Evolutionary conservation across 2,797 vertebrate species (phyloP), one percentile per base, ranked within the genome.

Genomic region (Hippoglossus hippoglossus): DNA sequence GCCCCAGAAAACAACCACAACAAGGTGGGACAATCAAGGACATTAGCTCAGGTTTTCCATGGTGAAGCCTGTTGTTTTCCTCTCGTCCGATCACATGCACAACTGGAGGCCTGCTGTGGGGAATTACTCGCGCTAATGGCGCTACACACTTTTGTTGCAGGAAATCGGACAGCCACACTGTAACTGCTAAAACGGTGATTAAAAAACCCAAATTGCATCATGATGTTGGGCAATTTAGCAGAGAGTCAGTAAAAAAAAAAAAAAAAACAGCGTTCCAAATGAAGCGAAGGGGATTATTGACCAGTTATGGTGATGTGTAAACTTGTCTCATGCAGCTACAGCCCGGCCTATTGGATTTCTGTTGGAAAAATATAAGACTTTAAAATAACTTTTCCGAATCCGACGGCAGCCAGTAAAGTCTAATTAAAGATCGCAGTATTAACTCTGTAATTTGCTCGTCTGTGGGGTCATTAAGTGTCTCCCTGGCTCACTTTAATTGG

Each of bases 191-290:
- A 94, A 91, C 72, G 83, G 93, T 90, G 91, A 94, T 94, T 94
- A 94, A 94, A 94, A 94, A 90, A 90, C 87, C 91, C 86, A 94
- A 94, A 95, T 93, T 94, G 93, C 93, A 94, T 93, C 94, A 95
- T 93, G 93, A 95, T 95, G 93, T 94, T 84, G 88, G 73, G 82
- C 87, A 87, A 82, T 86, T 89, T 74, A 83, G 82, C 59, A 65
- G 47, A 57, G 63, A 59, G 53, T 46, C 39, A 16, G 64, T 9
- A 21, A 21, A 46, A 21, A 19, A 2, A 18, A 25, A 13, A 41
- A n/a, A 19, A n/a, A 21, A 63, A 44, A 65, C n/a, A 49, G 53
- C 11, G n/a, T 67, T 79, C 77, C 71, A 85, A 90, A 91, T 84
- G 70, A 85, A 90, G 84, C 61, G 34, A 87, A 85, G 21, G 57